phyloP scores from a whole-genome alignment of 2,797 vertebrate genomes.

The Melanogrammus aeglefinus region DNA sequence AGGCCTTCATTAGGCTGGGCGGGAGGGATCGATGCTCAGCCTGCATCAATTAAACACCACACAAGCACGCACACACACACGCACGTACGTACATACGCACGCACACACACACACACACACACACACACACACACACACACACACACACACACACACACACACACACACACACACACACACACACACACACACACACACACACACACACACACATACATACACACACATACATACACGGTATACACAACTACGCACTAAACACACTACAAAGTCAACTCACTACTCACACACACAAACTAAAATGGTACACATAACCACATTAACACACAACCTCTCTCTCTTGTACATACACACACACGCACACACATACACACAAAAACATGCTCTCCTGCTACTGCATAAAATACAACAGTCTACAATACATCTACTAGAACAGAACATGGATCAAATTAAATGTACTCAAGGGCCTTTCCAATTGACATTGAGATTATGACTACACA shows the following conservation, averaged over 20 bases:
- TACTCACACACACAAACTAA: too few species aligned
- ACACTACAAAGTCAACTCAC: background rate
- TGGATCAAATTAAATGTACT: too few species aligned
- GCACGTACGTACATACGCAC: conserved; percentile 30
- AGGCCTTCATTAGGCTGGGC: conserved; percentile 84
- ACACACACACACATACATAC: background rate
- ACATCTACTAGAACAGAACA: too few species aligned
- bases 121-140: background rate
- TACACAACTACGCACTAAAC: background rate
- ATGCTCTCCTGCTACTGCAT: too few species aligned
- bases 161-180: background rate
- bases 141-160: background rate
- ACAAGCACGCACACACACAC: conserved; percentile 20
- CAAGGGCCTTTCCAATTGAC: background rate
- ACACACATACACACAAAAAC: too few species aligned
- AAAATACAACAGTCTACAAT: too few species aligned
- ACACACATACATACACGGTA: background rate
- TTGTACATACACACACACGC: too few species aligned
- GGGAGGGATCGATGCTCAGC: conserved; percentile 82
- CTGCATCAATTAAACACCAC: conserved; percentile 83
- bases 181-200: background rate
- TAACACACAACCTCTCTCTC: too few species aligned
- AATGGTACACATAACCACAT: too few species aligned
- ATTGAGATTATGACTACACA: background rate
- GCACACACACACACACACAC: background rate